Evolutionary conservation across 2,113 vertebrate species (phyloP).

Genomic region (Pseudois nayaur): DNA sequence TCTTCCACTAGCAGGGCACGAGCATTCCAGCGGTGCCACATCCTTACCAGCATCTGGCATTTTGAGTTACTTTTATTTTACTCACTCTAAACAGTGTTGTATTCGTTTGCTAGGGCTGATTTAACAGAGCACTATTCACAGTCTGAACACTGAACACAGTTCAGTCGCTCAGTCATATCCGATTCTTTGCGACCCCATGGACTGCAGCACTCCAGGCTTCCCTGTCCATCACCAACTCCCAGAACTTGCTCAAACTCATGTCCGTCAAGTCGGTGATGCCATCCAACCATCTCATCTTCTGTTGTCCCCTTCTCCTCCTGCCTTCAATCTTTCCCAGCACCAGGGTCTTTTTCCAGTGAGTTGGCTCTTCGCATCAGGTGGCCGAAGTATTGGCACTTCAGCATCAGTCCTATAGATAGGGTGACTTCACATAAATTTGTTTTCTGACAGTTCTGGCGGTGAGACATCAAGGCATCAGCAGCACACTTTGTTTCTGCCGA

Average conservation of each 20-base stretch:
- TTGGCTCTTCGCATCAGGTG: background rate
- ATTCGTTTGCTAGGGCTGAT: background rate
- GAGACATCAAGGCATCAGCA: background rate
- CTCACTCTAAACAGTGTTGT: background rate
- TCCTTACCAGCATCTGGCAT: background rate
- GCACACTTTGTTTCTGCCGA: background rate
- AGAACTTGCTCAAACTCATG: background rate
- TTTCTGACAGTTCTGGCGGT: background rate
- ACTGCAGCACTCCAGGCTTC: background rate
- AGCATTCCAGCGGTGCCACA: background rate
- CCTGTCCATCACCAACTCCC: background rate
- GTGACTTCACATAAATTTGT: background rate
- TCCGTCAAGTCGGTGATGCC: background rate
- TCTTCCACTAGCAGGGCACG: background rate
- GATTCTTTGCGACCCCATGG: background rate
- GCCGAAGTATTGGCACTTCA: background rate
- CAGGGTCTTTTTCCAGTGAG: background rate
- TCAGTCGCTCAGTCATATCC: accelerated
- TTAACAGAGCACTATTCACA: background rate
- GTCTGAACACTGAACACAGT: background rate
- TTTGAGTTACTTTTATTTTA: background rate
- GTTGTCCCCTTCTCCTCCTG: background rate
- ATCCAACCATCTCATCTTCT: background rate
- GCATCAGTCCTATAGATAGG: background rate
- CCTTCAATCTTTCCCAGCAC: background rate